Base-by-base conservation (phyloP, 2,888 invertebrate genomes). In the Ptychoptera contaminata region DNA sequence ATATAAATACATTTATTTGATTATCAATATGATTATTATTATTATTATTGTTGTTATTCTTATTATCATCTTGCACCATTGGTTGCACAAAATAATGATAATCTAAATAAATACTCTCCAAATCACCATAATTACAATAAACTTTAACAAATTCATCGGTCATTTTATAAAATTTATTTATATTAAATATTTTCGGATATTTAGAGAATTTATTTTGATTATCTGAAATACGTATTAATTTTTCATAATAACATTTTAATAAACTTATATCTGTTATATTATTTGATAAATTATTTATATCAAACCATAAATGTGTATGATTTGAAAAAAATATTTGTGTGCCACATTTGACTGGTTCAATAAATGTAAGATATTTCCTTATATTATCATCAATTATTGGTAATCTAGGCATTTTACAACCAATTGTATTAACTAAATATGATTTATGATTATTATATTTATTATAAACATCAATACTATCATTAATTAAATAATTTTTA, bases 131-230 rank as follows among this genome's bases (percentile, higher is more conserved):
- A 12, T 58, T 63, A 58, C 87, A 87, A 16, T 67, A 67, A 3
- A 85, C 76, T 60, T 70, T 71, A 9, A 84, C 70, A 57, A 81
- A 86, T 61, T 87, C 85, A 46, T 72, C 67, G 6, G 23, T 23
- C 7, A 23, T 23, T 23, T 23, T 23, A 23, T 23, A 23, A 23
- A 23, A 23, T 7, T 23, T 23, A 23, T 23, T 23, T 23, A 23
- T 23, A 5, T 23, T 7, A 23, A 23, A 5, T 23, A 23, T 5
- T 23, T 23, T 7, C 23, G 3, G 23, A 23, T 23, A 23, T 5
- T 51, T 46, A 1, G 54, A 49, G 40, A 55, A 57, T 2, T 48
- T 48, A 47, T 60, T 63, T 23, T 44, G 45, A 0, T 44, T 47
- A 39, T 65, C 63, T 10, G 53, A 54, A 39, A 51, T 51, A 1